Conservation (phyloP, 2,888 invertebrate species). For the Cryptus viduatorius region DNA sequence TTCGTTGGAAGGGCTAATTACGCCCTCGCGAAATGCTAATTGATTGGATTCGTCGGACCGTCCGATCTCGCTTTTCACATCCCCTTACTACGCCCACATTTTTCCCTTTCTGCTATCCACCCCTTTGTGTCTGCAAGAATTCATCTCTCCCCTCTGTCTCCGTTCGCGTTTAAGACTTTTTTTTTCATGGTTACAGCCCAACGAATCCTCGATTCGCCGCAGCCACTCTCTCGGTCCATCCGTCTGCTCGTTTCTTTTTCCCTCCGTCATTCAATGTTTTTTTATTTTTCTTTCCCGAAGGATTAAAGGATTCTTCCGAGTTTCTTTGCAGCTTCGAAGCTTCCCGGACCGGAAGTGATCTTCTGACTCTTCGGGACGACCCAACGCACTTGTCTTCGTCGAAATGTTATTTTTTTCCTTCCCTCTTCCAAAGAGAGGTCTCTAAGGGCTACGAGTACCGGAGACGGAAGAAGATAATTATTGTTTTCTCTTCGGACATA, state of each 20-base stretch:
- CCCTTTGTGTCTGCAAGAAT: slow-evolving; percentile 45
- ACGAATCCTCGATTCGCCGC: neutral
- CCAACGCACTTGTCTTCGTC: slow-evolving; percentile 7
- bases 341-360: slow-evolving; percentile 14
- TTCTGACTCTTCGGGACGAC: slow-evolving; percentile 2
- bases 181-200: neutral
- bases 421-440: neutral
- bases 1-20: slow-evolving; percentile 56
- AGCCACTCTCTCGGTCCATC: neutral
- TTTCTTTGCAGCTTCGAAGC: neutral
- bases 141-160: neutral
- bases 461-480: neutral
- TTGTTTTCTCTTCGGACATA: neutral
- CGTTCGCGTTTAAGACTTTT: neutral
- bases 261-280: neutral
- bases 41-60: slow-evolving; percentile 65
- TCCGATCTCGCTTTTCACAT: slow-evolving; percentile 54
- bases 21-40: slow-evolving; percentile 59
- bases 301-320: neutral
- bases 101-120: neutral
- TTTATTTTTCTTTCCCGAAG: neutral
- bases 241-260: neutral
- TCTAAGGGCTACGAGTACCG: neutral
- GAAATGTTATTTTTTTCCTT: neutral
- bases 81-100: slow-evolving; percentile 1